A percentile compares a stretch with the other conserved stretches of the same genome.
Conservation (phyloP, 1,140 invertebrate genomes). For the Drosophila dunni region DNA sequence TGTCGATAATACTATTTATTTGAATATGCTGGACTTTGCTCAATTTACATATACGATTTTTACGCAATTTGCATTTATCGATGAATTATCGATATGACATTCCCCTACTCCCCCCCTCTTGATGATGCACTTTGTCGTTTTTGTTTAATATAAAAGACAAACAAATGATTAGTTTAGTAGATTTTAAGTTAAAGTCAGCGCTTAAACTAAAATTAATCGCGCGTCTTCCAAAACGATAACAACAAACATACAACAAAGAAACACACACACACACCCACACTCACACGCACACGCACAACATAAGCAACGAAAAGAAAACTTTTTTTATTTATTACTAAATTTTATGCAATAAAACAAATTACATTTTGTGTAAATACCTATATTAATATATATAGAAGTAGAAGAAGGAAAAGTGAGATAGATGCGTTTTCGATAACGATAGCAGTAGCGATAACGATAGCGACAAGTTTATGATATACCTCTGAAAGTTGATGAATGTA, state of each 20-base stretch:
- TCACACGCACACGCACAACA: neutral
- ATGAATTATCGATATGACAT: neutral
- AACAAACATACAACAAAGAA: conserved; percentile 7
- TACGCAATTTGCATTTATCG: conserved; percentile 21
- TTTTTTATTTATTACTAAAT: conserved; percentile 42
- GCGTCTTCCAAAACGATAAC: conserved; percentile 29
- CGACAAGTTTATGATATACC: conserved; percentile 42
- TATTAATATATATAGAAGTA: conserved; percentile 23
- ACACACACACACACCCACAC: neutral
- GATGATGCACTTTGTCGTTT: conserved; percentile 38
- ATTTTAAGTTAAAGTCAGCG: conserved; percentile 20
- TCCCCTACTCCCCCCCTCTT: neutral
- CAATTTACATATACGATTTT: neutral
- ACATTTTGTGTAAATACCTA: conserved; percentile 32
- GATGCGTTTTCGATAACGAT: conserved; percentile 8
- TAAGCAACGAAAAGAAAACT: conserved; percentile 22
- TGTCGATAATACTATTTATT: neutral
- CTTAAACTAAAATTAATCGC: conserved; percentile 7
- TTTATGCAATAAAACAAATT: conserved; percentile 38
- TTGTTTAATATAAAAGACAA: conserved; percentile 45
- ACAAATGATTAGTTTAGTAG: conserved; percentile 31
- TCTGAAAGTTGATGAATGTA: conserved; percentile 24
- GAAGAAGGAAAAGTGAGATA: conserved; percentile 3
- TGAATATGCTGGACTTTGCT: neutral
- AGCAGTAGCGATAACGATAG: conserved; percentile 17